These are phyloP conservation scores for Agonum fuliginosum DNA, from an alignment of 2,888 invertebrate genomes.

Conservation along the genomic window DNA sequence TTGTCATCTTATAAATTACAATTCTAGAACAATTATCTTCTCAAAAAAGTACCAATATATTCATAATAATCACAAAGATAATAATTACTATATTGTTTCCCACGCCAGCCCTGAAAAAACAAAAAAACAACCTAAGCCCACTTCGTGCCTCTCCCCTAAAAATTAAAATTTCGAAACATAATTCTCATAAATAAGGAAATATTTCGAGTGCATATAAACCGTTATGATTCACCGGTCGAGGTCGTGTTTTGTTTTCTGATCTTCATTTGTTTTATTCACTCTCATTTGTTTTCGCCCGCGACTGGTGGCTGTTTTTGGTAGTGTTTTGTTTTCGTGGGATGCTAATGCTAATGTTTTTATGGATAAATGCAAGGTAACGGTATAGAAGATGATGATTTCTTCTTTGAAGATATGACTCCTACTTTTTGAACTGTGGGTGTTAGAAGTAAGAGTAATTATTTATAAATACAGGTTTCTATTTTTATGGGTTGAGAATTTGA, in stretches of 20 bases:
- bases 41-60: too few relatives aligned
- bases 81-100: constrained; percentile 24
- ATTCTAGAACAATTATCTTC: too few relatives aligned
- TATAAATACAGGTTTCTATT: background rate
- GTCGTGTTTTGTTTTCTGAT: constrained; percentile 41
- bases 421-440: background rate
- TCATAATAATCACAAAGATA: too few relatives aligned
- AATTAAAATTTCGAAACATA: background rate
- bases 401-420: constrained; percentile 9
- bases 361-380: constrained; percentile 30
- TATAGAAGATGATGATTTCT: constrained; percentile 8
- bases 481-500: background rate
- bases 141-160: too few relatives aligned
- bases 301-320: constrained; percentile 21
- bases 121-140: constrained; percentile 30
- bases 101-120: constrained; percentile 32
- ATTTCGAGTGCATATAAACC: constrained; percentile 17
- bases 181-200: constrained; percentile 13
- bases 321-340: background rate
- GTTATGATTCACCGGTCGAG: constrained; percentile 36
- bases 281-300: constrained; percentile 37
- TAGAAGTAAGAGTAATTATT: background rate
- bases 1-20: too few relatives aligned
- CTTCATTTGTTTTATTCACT: constrained; percentile 44
- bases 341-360: constrained; percentile 9